Conservation (phyloP, 2,113 vertebrate species). For the Ramphastos sulfuratus region DNA sequence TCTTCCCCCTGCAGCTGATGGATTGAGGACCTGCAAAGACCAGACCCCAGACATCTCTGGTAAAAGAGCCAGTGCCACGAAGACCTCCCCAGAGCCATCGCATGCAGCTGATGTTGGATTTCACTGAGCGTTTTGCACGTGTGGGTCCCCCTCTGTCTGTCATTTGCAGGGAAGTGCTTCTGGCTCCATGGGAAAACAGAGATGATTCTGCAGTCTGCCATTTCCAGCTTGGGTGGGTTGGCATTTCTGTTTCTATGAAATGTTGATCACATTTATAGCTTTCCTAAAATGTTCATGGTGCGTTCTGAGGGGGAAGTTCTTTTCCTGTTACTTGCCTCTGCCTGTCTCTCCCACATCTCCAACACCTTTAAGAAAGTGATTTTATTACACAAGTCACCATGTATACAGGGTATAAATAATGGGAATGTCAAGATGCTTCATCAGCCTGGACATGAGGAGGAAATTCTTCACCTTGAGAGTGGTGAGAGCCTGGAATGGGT, state of each 20-base stretch:
- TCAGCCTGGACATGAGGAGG: no score
- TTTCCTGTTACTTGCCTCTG: background rate
- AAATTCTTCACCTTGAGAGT: no score
- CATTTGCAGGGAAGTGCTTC: background rate
- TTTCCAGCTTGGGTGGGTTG: background rate
- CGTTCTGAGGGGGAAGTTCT: background rate
- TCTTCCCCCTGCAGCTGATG: fast-evolving
- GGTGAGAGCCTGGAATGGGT: no score
- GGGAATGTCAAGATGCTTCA: no score
- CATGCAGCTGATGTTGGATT: fast-evolving
- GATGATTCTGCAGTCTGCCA: background rate
- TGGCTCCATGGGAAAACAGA: background rate
- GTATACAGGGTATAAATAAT: no score
- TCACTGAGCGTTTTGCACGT: background rate
- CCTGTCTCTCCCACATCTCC: background rate
- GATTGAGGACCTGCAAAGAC: background rate
- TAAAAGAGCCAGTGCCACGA: fast-evolving
- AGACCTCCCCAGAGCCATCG: background rate
- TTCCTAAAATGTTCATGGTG: background rate
- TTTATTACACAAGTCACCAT: no score
- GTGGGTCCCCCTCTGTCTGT: fast-evolving
- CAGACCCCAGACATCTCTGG: background rate
- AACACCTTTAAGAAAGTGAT: no score
- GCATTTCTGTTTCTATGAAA: background rate
- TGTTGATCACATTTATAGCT: background rate